Conservation (phyloP, 2,113 vertebrate species). For the Cynopterus brachyotis region DNA sequence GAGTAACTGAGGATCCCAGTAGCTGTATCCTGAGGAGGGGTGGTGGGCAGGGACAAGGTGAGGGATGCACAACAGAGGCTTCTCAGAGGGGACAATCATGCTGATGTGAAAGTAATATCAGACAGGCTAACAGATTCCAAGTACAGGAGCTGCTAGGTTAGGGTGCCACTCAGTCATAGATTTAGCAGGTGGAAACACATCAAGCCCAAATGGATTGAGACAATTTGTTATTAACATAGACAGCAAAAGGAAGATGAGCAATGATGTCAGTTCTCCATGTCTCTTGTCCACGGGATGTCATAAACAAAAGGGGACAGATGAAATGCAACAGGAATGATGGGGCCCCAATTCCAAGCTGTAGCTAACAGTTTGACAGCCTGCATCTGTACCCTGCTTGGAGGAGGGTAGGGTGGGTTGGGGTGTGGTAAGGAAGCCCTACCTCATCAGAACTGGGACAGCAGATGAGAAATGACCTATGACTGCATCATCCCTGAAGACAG, state of each 20-base stretch:
- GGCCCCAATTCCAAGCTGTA: background rate
- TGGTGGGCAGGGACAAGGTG: background rate
- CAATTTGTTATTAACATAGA: background rate
- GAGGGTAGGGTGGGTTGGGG: background rate
- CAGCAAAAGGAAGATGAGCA: background rate
- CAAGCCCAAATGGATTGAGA: background rate
- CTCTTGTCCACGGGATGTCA: background rate
- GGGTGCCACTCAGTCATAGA: background rate
- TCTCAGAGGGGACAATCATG: background rate
- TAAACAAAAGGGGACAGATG: background rate
- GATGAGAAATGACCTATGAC: background rate
- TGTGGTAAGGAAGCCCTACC: background rate
- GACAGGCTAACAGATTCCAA: background rate
- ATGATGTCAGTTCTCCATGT: background rate
- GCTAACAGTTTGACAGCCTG: background rate
- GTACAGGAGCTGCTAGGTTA: background rate
- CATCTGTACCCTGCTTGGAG: background rate
- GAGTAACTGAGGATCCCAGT: background rate
- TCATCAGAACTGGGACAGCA: background rate
- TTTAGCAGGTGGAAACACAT: background rate
- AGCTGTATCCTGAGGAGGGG: background rate
- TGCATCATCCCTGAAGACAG: background rate
- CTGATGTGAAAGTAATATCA: background rate
- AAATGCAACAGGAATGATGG: background rate
- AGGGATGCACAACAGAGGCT: background rate